Base-by-base conservation (phyloP, 2,113 vertebrate species). In the Delphinapterus leucas region DNA sequence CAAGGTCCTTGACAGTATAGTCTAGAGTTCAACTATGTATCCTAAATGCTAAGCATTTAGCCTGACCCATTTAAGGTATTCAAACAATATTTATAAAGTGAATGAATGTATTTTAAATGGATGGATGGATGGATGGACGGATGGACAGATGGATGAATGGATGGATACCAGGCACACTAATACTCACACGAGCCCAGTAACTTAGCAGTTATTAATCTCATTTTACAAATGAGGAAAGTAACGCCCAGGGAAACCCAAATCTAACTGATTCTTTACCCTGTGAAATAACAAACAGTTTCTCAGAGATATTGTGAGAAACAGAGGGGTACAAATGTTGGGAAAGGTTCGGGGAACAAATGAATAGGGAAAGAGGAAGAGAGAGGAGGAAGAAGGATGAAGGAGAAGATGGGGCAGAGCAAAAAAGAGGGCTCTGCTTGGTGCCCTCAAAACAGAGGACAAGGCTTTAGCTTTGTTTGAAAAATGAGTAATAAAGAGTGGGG, bases 391-490 rank as follows among this genome's bases (percentile, higher is more conserved):
- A 63, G 1, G 8, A 5, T 28, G 13, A 5, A 8, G 8, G 10
- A 87, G 61, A 90, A 96, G n/a, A 41, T 53, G 15, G 10, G 26
- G 4, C 18, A 84, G 28, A 97, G 9, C 2, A 81, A 58, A 77
- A n/a, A 28, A 21, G 4, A 8, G 47, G 58, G n/a, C 26, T 87
- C 79, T 82, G 7, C 12, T 44, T 49, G 21, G 5, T 58, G 23
- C 68, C 49, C 68, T 95, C 38, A 41, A 67, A 88, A 84, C 2
- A 95, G 33, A 93, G 79, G 87, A 80, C 38, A 85, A 80, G 47
- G 33, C 14, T 91, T 96, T 76, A 76, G 13, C 53, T 93, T 82
- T 92, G 83, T 77, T 25, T 73, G 44, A 95, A 95, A 96, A 71
- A 17, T 49, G 38, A 88, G 31, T 96, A 68, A 86, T 88, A 77